Base-by-base conservation (phyloP, 2,113 vertebrate genomes). In the Lepisosteus oculatus region DNA sequence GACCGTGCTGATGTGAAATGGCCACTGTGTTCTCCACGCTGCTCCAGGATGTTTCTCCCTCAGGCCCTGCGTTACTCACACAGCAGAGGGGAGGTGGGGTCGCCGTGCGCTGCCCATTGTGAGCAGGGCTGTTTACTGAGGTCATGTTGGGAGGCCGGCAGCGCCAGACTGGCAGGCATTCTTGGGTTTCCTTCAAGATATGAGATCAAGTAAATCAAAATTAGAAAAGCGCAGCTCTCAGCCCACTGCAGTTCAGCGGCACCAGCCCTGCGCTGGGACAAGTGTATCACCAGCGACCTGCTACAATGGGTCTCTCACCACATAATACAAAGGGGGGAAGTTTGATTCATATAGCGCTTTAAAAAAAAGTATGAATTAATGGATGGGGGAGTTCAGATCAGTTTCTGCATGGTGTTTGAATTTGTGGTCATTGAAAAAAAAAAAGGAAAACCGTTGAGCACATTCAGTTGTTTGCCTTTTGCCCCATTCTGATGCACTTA, bases 91-190 rank as follows among this genome's bases (percentile, higher is more conserved):
- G 81, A 83, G 78, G 55, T 71, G 74, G 47, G 78, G 77, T 79
- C 79, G 69, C 78, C 72, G 69, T 80, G 78, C 80, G 81, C 83
- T 77, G 83, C 86, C 88, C 85, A 91, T 91, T 91, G 90, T 92
- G 85, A 89, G 74, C 72, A 76, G 79, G 70, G 83, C 83, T 77
- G 72, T 77, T 77, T 15, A 73, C 83, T 90, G 84, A 90, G 88
- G 86, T 91, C 89, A 91, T 84, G 81, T 82, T 70, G 76, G 83
- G 87, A 89, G 85, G 71, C 77, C 76, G 79, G 55, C 57, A 85
- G 84, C 84, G 86, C 87, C 91, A 92, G 91, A 92, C 91, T 91
- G 90, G 90, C 89, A 90, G 91, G 89, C 91, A 88, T 89, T 90
- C 69, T 80, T 57, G 63, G 69, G 87, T 84, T 92, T 91, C 91